phyloP scores from a whole-genome alignment of 2,797 vertebrate genomes.

The Crypturellus tataupa region DNA sequence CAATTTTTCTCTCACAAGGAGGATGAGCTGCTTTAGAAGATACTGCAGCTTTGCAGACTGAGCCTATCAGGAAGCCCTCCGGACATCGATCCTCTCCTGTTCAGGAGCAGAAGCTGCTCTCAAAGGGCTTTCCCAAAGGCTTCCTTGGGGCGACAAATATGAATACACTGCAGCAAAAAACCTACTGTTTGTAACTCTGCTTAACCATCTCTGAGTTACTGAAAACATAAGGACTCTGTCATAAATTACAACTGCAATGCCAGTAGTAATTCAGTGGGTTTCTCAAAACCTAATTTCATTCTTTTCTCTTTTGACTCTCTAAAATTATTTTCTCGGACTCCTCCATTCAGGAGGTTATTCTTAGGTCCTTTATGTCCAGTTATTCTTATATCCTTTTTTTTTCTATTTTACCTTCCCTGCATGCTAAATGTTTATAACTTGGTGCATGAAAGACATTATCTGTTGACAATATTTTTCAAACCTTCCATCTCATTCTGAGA shows the following conservation, averaged over 20 bases:
- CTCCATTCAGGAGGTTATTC: not conserved
- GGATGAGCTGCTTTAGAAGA: not conserved
- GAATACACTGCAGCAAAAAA: not conserved
- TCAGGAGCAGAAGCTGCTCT: not conserved
- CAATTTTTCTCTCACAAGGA: not conserved
- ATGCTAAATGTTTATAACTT: not conserved
- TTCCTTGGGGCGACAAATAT: not conserved
- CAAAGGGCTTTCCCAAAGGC: not conserved
- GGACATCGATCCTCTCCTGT: not conserved
- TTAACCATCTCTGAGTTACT: not conserved
- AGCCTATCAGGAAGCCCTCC: not conserved
- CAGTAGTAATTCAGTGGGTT: not conserved
- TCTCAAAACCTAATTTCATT: constrained; percentile 27
- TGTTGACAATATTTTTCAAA: not conserved
- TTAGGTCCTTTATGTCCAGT: not conserved
- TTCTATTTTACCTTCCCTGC: not conserved
- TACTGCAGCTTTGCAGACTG: rapidly evolving
- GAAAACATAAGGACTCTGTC: not conserved
- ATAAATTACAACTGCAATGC: not conserved
- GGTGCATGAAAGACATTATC: not conserved
- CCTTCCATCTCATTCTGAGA: not conserved
- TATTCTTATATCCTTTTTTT: not conserved
- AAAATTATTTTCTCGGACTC: not conserved
- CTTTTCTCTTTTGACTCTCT: not conserved
- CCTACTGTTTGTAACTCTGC: not conserved